These are phyloP conservation scores for Onychomys leucogaster DNA, from an alignment of 2,797 vertebrate species.

Conservation along the genomic window DNA sequence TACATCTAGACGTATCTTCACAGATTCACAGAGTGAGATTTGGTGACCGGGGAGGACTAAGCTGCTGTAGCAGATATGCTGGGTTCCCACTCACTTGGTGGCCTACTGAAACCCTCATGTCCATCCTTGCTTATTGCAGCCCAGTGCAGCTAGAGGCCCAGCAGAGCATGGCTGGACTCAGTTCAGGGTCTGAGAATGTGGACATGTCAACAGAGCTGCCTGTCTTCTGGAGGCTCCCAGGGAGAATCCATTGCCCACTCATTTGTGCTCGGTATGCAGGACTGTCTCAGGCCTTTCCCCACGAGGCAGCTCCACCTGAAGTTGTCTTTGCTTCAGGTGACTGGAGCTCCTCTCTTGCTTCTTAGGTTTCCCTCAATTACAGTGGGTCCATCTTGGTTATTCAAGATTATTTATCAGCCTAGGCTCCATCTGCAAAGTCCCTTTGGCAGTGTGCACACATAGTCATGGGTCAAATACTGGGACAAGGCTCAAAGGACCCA, in stretches of 20 bases:
- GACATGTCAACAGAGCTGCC: fast-evolving
- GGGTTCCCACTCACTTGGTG: no score
- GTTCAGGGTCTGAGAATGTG: not conserved
- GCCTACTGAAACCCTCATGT: fast-evolving
- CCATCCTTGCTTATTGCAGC: fast-evolving
- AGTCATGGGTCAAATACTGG: not conserved
- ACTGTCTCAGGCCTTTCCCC: not conserved
- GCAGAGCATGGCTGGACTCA: fast-evolving
- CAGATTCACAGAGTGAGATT: no score
- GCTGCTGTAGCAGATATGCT: fast-evolving
- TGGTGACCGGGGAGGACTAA: no score
- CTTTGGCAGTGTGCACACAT: not conserved
- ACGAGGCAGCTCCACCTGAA: not conserved
- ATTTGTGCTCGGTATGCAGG: not conserved
- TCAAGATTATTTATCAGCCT: not conserved
- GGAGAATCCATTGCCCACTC: not conserved
- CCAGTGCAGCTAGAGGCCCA: fast-evolving
- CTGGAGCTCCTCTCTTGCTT: not conserved
- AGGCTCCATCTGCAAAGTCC: no score
- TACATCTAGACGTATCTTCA: fast-evolving
- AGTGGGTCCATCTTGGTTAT: fast-evolving
- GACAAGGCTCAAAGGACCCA: not conserved
- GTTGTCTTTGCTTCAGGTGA: not conserved
- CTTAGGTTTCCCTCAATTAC: not conserved
- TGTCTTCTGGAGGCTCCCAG: not conserved